Base-by-base conservation (phyloP, 2,888 invertebrate genomes). In the Gnatocerus cornutus region DNA sequence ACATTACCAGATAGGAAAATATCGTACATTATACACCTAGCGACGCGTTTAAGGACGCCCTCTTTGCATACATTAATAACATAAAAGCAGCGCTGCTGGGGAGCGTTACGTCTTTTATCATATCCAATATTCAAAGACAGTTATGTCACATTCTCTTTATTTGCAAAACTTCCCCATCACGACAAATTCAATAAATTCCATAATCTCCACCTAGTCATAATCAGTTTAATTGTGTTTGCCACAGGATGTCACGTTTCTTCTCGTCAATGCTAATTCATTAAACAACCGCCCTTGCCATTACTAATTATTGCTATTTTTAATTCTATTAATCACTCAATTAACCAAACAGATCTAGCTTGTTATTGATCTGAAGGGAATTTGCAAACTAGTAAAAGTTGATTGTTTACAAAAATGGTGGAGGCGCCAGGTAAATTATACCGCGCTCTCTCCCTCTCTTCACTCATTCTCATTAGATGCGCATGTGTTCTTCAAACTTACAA, bases 341-440 rank as follows among this genome's bases (percentile, higher is more conserved):
- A 59, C 43, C 14, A 56, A 16, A 53, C 37, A 41, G 2, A 3
- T 29, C 48, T 8, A 10, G 4, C 8, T 3, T 39, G 41, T 41
- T 56, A 56, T 56, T 16, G 55, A 56, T 56, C 41, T 1, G 10
- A 16, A 39, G 55, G 9, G 16, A 56, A 41, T 14, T 21, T 56
- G 21, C 21, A 5, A 52, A 46, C 33, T 56, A 56, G 55, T 16
- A 56, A 39, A 56, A 56, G 16, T 56, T 10, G 10, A 56, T 56
- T 56, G 55, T 56, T 56, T 56, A 56, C 46, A 50, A 62, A 62
- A 62, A 62, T 62, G 62, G 62, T 62, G 62, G 62, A 62, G 37
- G 62, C 39, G 62, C 62, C 62, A 39, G 62, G 62, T 37, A 61
- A 61, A 59, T 59, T 58, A 14, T 37, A 37, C 53, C 4, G n/a